These are phyloP conservation scores for Muntiacus muntjak DNA, from an alignment of 2,113 vertebrate genomes.

Conservation along the genomic window DNA sequence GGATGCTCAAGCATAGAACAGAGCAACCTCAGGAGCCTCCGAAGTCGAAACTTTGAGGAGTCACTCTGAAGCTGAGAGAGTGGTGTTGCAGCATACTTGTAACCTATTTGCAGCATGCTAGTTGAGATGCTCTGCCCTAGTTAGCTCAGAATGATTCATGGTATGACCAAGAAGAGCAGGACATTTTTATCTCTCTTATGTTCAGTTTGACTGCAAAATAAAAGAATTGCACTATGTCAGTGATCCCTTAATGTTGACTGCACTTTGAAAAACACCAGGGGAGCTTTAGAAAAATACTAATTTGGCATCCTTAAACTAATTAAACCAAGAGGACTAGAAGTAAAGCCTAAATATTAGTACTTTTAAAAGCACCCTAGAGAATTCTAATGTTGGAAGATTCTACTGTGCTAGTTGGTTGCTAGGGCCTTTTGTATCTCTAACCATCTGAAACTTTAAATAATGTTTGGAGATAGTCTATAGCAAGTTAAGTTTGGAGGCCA, in stretches of 20 bases:
- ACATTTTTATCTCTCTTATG: neutral
- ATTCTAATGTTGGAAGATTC: neutral
- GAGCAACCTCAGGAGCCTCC: neutral
- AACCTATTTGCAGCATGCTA: neutral
- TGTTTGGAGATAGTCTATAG: neutral
- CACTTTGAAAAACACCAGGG: neutral
- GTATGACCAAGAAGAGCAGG: neutral
- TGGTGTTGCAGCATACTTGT: neutral
- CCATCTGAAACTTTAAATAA: neutral
- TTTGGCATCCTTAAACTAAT: neutral
- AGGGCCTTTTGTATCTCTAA: neutral
- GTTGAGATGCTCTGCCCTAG: neutral
- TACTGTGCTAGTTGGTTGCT: neutral
- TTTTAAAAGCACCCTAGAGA: neutral
- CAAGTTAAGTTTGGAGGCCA: neutral
- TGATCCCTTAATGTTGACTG: neutral
- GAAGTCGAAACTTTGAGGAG: neutral
- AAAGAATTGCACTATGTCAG: neutral
- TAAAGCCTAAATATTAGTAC: neutral
- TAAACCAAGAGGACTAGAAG: neutral
- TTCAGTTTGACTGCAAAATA: neutral
- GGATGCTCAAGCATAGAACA: neutral
- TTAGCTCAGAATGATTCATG: conserved; percentile 9
- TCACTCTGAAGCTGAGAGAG: neutral
- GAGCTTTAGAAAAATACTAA: neutral